Percentiles rank a stretch among this genome's conserved stretches.
phyloP scores from a whole-genome alignment of 2,888 invertebrate genomes.

The Melieria omissa region DNA sequence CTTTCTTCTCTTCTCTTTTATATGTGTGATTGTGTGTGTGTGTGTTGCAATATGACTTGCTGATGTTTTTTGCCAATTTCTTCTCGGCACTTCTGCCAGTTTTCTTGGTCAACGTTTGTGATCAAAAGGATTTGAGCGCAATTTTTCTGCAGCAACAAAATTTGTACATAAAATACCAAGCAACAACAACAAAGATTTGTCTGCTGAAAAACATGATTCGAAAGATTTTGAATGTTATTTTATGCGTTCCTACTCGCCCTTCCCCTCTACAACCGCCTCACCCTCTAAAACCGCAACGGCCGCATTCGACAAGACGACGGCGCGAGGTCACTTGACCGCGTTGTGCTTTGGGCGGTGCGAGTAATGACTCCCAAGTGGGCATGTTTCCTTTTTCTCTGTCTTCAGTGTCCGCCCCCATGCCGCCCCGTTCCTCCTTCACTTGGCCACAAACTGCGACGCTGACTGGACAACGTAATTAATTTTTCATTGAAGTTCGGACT shows the following conservation, averaged over 20 bases:
- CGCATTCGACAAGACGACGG: too few species aligned
- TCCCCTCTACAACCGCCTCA: too few species aligned
- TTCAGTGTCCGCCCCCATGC: too few species aligned
- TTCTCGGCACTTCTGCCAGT: not conserved
- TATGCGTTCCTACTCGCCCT: too few species aligned
- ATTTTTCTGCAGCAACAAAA: not conserved
- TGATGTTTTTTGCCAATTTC: not conserved
- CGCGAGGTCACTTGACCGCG: too few species aligned
- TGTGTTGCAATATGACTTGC: slow-evolving; percentile 3
- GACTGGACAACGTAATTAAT: slow-evolving; percentile 16
- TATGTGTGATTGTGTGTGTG: not conserved
- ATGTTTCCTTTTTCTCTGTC: too few species aligned
- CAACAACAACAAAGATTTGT: not conserved
- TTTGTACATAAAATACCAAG: not conserved
- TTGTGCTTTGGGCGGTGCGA: too few species aligned
- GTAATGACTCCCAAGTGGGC: too few species aligned
- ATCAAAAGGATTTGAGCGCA: not conserved
- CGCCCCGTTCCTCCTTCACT: too few species aligned
- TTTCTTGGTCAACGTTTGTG: not conserved
- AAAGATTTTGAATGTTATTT: not conserved
- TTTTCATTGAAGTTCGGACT: slow-evolving; percentile 1
- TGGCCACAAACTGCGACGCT: not conserved
- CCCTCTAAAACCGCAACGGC: too few species aligned
- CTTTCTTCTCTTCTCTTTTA: not conserved
- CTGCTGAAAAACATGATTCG: not conserved